Percentiles rank a stretch among this genome's conserved stretches.
These are phyloP conservation scores for Lateolabrax maculatus DNA, from an alignment of 2,797 vertebrate species.

Conservation along the genomic window DNA sequence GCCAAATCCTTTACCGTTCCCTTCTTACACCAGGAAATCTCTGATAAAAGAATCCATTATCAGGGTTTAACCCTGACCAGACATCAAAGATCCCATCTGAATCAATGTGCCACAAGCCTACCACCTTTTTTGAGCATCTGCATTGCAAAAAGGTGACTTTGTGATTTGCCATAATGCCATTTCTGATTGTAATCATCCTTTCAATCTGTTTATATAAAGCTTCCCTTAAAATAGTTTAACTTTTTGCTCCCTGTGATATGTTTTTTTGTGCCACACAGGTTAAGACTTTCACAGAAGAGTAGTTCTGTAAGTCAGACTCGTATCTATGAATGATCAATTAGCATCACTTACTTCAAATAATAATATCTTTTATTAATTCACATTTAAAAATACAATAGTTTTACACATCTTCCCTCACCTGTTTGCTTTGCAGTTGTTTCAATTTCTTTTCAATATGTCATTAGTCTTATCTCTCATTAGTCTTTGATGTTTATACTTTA, in stretches of 20 bases:
- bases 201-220: background rate
- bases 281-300: background rate
- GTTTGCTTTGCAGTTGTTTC: background rate
- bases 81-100: slow-evolving; percentile 41
- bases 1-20: background rate
- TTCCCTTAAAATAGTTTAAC: background rate
- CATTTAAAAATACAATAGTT: background rate
- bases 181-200: background rate
- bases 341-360: background rate
- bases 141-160: slow-evolving; percentile 2
- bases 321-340: too few species aligned
- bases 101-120: background rate
- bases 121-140: background rate
- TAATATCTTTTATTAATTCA: background rate
- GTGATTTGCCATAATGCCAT: slow-evolving; percentile 10
- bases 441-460: background rate
- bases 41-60: slow-evolving; percentile 42
- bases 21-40: background rate
- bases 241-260: background rate
- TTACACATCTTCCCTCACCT: background rate
- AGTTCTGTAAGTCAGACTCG: background rate
- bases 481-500: background rate
- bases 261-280: background rate
- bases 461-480: background rate
- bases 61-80: slow-evolving; percentile 21